phyloP scores from a whole-genome alignment of 1,140 invertebrate genomes.

The Monomorium pharaonis region DNA sequence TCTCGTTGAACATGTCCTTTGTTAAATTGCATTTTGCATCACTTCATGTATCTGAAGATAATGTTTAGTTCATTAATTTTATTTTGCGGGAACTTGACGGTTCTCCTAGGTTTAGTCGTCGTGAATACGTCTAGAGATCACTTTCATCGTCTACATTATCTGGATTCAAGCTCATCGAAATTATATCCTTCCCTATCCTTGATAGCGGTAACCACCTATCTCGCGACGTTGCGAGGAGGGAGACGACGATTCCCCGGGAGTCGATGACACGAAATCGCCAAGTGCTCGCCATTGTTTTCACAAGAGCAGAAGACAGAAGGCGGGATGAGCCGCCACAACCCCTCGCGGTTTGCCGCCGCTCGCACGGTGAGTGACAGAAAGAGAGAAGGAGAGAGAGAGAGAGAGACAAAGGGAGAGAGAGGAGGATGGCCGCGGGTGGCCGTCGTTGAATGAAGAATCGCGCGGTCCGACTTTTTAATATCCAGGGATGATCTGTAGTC shows the following conservation, averaged over 20 bases:
- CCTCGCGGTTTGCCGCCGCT: constrained; percentile 52
- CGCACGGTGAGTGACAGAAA: not conserved
- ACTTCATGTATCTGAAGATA: not conserved
- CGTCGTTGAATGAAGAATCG: constrained; percentile 52
- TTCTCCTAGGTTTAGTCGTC: not conserved
- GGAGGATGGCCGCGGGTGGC: constrained; percentile 22
- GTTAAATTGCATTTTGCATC: not conserved
- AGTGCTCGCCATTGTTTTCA: constrained; percentile 77
- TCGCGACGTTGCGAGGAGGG: constrained; percentile 18
- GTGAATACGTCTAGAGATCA: not conserved
- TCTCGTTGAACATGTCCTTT: not conserved
- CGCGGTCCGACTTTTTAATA: constrained; percentile 82
- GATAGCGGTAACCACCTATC: constrained; percentile 39
- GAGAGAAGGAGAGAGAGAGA: not conserved
- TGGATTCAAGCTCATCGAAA: constrained; percentile 7
- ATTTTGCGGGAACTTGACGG: not conserved
- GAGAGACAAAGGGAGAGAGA: constrained; percentile 5
- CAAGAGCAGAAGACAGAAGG: constrained; percentile 61
- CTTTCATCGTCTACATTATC: not conserved
- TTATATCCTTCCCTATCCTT: not conserved
- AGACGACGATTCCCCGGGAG: constrained; percentile 63
- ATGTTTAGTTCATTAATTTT: not conserved
- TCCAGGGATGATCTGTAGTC: constrained; percentile 83
- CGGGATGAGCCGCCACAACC: constrained; percentile 7
- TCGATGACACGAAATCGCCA: constrained; percentile 75